Conservation (phyloP, 2,797 vertebrate species). For the Ptychadena robeensis region DNA sequence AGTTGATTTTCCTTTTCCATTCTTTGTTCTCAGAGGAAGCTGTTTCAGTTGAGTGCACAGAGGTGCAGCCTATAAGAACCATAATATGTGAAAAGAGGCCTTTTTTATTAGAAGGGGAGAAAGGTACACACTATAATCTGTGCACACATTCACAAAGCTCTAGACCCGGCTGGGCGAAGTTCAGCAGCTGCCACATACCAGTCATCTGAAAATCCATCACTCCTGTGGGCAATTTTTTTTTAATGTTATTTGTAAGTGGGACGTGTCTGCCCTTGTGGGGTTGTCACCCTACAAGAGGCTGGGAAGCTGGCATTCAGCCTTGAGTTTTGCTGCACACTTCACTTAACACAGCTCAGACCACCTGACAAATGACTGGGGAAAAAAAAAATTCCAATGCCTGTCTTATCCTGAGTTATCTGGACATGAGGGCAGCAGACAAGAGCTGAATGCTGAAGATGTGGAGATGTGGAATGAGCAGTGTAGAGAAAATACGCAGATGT, state of each 20-base stretch:
- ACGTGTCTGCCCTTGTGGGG: conserved; percentile 58
- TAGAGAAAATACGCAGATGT: not conserved
- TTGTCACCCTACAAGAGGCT: conserved; percentile 67
- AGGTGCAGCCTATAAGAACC: conserved; percentile 64
- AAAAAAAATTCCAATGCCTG: conserved; percentile 9
- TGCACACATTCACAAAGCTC: conserved; percentile 33
- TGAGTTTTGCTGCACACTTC: conserved; percentile 67
- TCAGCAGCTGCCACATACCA: conserved; percentile 59
- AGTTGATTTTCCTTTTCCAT: conserved; percentile 58
- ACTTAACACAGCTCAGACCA: conserved; percentile 69
- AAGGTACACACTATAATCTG: conserved; percentile 56
- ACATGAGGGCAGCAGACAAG: conserved; percentile 33
- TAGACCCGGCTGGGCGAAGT: conserved; percentile 33
- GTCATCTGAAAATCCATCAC: conserved; percentile 60
- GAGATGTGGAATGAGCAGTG: not conserved
- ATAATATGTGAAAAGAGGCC: conserved; percentile 61
- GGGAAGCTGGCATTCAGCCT: conserved; percentile 64
- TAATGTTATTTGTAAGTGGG: conserved; percentile 40
- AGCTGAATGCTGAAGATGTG: conserved; percentile 29
- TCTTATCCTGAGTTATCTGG: conserved; percentile 57
- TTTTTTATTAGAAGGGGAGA: conserved; percentile 53
- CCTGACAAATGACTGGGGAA: conserved; percentile 65
- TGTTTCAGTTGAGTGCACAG: conserved; percentile 67
- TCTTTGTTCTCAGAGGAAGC: conserved; percentile 74
- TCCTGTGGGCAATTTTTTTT: not conserved